These are phyloP conservation scores for Pterocles orientalis DNA, from an alignment of 2,113 vertebrate genomes.

Conservation along the genomic window DNA sequence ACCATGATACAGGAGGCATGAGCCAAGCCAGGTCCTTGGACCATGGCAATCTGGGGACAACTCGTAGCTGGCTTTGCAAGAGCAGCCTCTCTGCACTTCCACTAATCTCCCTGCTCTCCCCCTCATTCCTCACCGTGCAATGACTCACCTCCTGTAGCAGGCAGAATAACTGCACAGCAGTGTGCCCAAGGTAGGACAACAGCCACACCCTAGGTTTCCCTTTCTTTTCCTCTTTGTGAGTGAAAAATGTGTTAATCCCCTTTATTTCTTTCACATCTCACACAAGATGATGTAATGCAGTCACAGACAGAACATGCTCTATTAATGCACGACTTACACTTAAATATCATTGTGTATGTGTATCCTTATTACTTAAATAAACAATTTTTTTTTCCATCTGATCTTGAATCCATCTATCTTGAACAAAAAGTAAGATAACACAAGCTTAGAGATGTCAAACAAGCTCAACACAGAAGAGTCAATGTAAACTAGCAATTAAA, in stretches of 20 bases:
- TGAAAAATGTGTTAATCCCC: background rate
- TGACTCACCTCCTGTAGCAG: background rate
- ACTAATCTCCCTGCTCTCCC: background rate
- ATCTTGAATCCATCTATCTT: background rate
- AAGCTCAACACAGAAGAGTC: background rate
- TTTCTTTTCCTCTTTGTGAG: background rate
- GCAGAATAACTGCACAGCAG: background rate
- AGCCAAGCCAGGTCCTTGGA: background rate
- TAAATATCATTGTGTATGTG: background rate
- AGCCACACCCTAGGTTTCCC: background rate
- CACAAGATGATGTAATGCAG: background rate
- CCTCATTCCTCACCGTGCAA: background rate
- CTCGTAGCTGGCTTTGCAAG: background rate
- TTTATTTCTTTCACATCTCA: background rate
- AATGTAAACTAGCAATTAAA: background rate
- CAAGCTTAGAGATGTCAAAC: background rate
- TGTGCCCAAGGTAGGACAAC: background rate
- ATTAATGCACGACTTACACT: background rate
- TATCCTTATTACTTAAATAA: background rate
- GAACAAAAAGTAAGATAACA: background rate
- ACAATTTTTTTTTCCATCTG: background rate
- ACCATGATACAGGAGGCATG: fast-evolving
- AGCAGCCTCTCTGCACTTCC: background rate
- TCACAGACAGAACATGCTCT: background rate
- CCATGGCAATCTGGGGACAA: background rate